Percentiles rank a stretch among this genome's conserved stretches.
Conservation (phyloP, 2,797 vertebrate genomes). For the Pangasius macronema region DNA sequence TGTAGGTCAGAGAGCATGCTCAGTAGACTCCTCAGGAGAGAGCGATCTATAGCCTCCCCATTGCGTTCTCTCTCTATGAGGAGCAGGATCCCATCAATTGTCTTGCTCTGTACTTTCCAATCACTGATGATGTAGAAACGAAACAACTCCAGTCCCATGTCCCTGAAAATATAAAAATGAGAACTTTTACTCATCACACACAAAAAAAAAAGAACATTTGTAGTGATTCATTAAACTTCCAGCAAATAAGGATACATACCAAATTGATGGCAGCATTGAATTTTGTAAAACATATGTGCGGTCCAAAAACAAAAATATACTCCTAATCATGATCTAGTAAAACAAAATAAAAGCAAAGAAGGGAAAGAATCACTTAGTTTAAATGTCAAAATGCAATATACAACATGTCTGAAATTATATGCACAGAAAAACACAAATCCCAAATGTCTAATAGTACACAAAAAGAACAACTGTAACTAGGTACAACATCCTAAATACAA, state of each 20-base stretch:
- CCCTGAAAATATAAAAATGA: constrained; percentile 75
- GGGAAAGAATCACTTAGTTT: not conserved
- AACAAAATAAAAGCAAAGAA: constrained; percentile 38
- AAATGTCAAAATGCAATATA: not conserved
- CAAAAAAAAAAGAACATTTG: not conserved
- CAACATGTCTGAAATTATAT: not conserved
- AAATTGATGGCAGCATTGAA: constrained; percentile 99
- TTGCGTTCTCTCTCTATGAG: constrained; percentile 94
- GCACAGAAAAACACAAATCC: not conserved
- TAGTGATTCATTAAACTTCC: not conserved
- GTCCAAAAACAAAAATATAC: constrained; percentile 99
- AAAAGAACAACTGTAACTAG: not conserved
- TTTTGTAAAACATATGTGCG: constrained; percentile 99
- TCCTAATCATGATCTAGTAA: constrained; percentile 89
- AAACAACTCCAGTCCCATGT: constrained; percentile 98
- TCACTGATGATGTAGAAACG: constrained; percentile 99
- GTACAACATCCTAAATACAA: not conserved
- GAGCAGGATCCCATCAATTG: constrained; percentile 95
- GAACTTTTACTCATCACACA: not conserved
- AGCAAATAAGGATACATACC: constrained; percentile 76
- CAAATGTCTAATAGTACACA: not conserved
- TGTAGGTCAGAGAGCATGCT: constrained; percentile 99
- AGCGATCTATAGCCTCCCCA: constrained; percentile 95
- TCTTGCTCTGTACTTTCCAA: constrained; percentile 98
- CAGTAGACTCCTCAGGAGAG: constrained; percentile 92